phyloP scores from a whole-genome alignment of 2,113 vertebrate species.

The Ramphastos sulfuratus region DNA sequence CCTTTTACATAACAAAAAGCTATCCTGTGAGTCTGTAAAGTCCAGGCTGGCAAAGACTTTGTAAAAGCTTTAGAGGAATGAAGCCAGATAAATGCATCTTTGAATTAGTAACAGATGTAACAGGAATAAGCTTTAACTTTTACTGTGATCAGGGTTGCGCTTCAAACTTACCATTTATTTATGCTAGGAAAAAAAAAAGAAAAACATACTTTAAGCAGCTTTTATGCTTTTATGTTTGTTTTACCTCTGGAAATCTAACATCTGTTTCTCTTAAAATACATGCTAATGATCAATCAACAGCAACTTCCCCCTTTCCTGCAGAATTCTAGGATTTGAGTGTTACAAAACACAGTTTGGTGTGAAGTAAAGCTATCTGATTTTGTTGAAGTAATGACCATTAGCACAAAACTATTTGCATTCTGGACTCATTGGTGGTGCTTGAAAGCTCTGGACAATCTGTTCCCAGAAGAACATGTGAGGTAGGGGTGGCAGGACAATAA shows the following conservation, averaged over 20 bases:
- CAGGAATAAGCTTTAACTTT: not conserved
- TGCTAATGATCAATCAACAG: not conserved
- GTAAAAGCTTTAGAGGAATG: not conserved
- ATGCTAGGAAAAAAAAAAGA: not conserved
- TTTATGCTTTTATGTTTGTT: not conserved
- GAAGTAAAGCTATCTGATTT: not conserved
- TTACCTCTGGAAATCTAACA: not conserved
- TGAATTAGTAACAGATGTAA: not conserved
- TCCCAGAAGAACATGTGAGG: not conserved
- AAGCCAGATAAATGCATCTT: not conserved
- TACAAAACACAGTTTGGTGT: accelerated
- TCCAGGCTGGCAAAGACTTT: not conserved
- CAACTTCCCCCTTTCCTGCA: not conserved
- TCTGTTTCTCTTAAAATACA: not conserved
- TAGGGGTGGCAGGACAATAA: not conserved
- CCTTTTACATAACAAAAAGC: not conserved
- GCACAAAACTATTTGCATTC: too few species aligned
- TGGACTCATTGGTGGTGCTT: too few species aligned
- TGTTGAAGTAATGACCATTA: too few species aligned
- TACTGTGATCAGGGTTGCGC: not conserved
- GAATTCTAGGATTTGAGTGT: not conserved
- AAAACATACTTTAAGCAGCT: not conserved
- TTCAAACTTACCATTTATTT: not conserved
- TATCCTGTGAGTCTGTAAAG: not conserved
- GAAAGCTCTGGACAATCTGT: not conserved